A percentile compares a stretch with the other conserved stretches of the same genome.
These are phyloP conservation scores for Ptilorrhoa leucosticta DNA, from an alignment of 2,113 vertebrate species.

Conservation along the genomic window DNA sequence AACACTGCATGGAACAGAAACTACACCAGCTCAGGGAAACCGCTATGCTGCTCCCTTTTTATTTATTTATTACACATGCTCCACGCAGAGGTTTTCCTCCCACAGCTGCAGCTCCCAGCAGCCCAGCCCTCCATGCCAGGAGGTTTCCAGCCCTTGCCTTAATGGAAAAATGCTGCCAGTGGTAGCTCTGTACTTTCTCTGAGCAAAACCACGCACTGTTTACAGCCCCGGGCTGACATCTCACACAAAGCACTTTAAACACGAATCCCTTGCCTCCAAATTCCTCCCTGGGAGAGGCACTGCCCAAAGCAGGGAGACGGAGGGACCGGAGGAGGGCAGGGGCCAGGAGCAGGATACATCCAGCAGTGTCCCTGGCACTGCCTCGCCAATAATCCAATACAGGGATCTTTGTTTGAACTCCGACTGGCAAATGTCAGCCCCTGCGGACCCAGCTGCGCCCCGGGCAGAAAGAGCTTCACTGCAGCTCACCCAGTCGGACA, in stretches of 20 bases:
- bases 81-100: not conserved
- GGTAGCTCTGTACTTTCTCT: slow-evolving; percentile 13
- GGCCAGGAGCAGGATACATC: not conserved
- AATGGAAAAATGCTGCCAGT: not conserved
- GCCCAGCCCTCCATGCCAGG: not conserved
- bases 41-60: rapidly evolving
- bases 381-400: not conserved
- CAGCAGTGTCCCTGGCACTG: not conserved
- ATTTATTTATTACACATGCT: not conserved
- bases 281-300: not conserved
- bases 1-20: not conserved
- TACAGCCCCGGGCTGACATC: not conserved
- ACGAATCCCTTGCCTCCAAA: not conserved
- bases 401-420: slow-evolving; percentile 31
- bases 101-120: not conserved
- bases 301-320: not conserved
- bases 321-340: not conserved
- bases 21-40: not conserved
- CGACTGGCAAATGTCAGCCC: not conserved
- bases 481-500: not conserved
- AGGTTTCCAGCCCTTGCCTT: not conserved
- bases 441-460: not conserved
- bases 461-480: not conserved
- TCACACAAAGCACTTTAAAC: not conserved
- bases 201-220: not conserved